phyloP scores from a whole-genome alignment of 2,888 invertebrate genomes.

The Apotomis capreana region DNA sequence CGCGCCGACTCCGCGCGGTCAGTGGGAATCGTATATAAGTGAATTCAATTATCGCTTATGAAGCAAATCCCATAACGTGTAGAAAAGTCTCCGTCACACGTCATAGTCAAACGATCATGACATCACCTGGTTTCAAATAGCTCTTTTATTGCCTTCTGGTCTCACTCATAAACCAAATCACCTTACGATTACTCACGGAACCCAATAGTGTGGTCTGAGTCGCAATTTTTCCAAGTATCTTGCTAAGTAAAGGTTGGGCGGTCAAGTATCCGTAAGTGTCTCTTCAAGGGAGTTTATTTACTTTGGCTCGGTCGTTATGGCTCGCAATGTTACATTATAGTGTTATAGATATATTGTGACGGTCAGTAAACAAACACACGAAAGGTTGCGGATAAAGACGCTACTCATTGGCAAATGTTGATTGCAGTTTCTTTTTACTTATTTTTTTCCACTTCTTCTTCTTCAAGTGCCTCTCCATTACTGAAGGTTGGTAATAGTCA shows the following conservation, averaged over 20 bases:
- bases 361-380: slow-evolving; percentile 43
- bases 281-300: slow-evolving; percentile 55
- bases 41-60: too few relatives aligned
- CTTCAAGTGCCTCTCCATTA: too few relatives aligned
- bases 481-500: too few relatives aligned
- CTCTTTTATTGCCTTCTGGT: slow-evolving; percentile 28
- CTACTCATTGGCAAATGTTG: slow-evolving; percentile 19
- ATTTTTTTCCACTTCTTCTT: too few relatives aligned
- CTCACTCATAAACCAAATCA: slow-evolving; percentile 12
- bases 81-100: background rate
- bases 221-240: slow-evolving; percentile 41
- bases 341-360: slow-evolving; percentile 41
- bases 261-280: slow-evolving; percentile 51
- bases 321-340: slow-evolving; percentile 50
- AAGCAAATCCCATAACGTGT: too few relatives aligned
- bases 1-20: too few relatives aligned
- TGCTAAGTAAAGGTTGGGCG: slow-evolving; percentile 53
- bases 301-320: slow-evolving; percentile 56
- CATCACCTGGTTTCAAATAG: slow-evolving; percentile 24
- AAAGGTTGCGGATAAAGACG: slow-evolving; percentile 47
- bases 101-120: slow-evolving; percentile 4
- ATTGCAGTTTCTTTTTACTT: background rate
- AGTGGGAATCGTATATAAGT: too few relatives aligned
- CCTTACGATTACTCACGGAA: slow-evolving; percentile 29
- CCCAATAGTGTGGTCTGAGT: slow-evolving; percentile 17